A percentile compares a stretch with the other conserved stretches of the same genome.
Conservation (phyloP, 2,797 vertebrate genomes). For the Nothura maculosa region DNA sequence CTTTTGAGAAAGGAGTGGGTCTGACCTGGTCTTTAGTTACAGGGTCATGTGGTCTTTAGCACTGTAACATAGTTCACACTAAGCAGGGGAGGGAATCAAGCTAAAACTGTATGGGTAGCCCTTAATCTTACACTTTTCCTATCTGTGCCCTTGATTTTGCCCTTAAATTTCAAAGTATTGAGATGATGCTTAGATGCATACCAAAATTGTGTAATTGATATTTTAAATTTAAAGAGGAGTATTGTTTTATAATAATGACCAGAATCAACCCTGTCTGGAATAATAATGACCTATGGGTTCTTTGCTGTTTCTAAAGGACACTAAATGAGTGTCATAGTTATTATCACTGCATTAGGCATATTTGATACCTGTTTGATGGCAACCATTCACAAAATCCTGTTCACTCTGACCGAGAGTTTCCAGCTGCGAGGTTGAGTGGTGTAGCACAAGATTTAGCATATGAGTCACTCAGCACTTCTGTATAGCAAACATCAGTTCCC, state of each 20-base stretch:
- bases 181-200: not conserved
- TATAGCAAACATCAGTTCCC: not conserved
- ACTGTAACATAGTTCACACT: not conserved
- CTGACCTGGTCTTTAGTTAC: not conserved
- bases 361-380: not conserved
- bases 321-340: not conserved
- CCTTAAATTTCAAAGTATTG: not conserved
- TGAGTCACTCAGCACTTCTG: slow-evolving; percentile 1
- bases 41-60: not conserved
- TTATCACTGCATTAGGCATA: not conserved
- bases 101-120: fast-evolving
- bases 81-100: not conserved
- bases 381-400: not conserved
- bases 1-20: not conserved
- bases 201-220: not conserved
- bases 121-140: fast-evolving
- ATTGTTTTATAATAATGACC: not conserved
- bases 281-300: not conserved
- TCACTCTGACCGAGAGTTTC: not conserved
- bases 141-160: not conserved
- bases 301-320: not conserved
- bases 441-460: not conserved
- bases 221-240: not conserved
- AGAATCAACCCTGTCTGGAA: not conserved
- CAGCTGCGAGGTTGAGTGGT: not conserved